Conservation (phyloP, 2,797 vertebrate genomes). For the Pseudocheirus occidentalis region DNA sequence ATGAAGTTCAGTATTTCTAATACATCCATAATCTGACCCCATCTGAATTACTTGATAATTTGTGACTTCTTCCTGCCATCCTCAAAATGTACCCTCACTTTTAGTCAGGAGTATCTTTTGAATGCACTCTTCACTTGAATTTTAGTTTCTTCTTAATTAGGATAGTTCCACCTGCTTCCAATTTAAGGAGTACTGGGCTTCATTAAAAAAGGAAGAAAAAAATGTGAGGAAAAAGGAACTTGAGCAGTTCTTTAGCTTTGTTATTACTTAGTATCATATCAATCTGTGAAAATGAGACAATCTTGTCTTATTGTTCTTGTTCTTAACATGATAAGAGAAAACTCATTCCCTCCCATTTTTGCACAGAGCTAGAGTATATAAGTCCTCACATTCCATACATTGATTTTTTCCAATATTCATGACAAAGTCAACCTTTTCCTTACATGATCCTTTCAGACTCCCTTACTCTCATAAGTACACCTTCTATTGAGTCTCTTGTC, state of each 20-base stretch:
- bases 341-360: background rate
- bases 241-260: background rate
- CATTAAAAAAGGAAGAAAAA: background rate
- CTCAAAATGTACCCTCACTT: background rate
- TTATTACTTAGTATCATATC: background rate
- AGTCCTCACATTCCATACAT: background rate
- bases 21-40: background rate
- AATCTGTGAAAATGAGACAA: background rate
- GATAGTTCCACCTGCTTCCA: background rate
- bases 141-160: background rate
- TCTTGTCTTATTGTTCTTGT: background rate
- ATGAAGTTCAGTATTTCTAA: background rate
- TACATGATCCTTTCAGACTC: background rate
- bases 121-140: background rate
- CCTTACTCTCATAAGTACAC: background rate
- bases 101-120: background rate
- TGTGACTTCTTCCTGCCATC: background rate
- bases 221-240: background rate
- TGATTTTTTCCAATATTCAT: background rate
- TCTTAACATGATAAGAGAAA: background rate
- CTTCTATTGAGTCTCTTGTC: background rate
- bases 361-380: background rate
- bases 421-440: background rate
- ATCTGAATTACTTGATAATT: background rate
- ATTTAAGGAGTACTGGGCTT: background rate